Conservation (phyloP, 1,140 invertebrate species). For the Cydia amplana region DNA sequence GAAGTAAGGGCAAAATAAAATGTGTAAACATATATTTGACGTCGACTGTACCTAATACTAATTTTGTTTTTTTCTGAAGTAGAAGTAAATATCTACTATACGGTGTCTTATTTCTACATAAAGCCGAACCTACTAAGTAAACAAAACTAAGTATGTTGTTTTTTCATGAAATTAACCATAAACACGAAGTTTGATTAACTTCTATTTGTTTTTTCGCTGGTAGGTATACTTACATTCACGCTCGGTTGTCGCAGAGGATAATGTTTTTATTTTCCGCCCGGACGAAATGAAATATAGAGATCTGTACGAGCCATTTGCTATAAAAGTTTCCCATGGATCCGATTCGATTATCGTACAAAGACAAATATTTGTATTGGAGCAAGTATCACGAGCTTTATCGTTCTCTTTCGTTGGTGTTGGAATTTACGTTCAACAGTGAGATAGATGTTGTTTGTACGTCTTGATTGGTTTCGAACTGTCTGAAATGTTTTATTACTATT, state of each 20-base stretch:
- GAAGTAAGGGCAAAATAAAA: no score
- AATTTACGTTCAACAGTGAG: not conserved
- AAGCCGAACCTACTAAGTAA: not conserved
- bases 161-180: constrained; percentile 6
- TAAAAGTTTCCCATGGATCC: constrained; percentile 23
- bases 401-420: not conserved
- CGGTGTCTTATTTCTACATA: no score
- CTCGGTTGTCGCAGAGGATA: constrained; percentile 8
- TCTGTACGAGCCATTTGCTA: constrained; percentile 15
- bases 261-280: constrained; percentile 20
- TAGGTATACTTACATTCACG: constrained; percentile 26
- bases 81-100: no score
- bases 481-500: not conserved
- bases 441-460: not conserved
- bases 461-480: constrained; percentile 3
- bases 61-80: no score
- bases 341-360: constrained; percentile 27
- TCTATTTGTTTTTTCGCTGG: not conserved
- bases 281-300: constrained; percentile 24
- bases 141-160: not conserved
- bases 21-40: no score
- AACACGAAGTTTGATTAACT: constrained; percentile 25
- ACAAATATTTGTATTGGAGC: constrained; percentile 24
- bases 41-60: no score
- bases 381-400: constrained; percentile 23